Conservation (phyloP, 2,113 vertebrate genomes). For the Corythoichthys intestinalis region DNA sequence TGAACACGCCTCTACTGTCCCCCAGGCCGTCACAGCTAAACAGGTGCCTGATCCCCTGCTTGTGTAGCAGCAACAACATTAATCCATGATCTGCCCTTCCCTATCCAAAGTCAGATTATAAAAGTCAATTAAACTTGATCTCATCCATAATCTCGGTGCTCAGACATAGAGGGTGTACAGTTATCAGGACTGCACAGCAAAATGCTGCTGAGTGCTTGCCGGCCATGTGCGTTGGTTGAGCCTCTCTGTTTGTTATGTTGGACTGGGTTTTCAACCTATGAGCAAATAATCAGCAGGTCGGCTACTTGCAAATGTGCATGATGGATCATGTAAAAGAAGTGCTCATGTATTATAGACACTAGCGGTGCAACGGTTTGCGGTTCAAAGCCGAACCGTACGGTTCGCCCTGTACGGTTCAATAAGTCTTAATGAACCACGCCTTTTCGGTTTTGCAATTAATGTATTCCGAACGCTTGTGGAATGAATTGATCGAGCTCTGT, state of each 20-base stretch:
- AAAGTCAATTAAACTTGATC: slow-evolving; percentile 59
- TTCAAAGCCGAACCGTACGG: too few relatives aligned
- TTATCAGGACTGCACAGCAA: slow-evolving; percentile 38
- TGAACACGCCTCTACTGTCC: slow-evolving; percentile 51
- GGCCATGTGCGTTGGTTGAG: slow-evolving; percentile 3
- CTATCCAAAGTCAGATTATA: slow-evolving; percentile 58
- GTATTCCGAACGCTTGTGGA: too few relatives aligned
- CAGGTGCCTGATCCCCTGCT: slow-evolving; percentile 46
- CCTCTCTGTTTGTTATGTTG: background rate
- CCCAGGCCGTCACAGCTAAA: slow-evolving; percentile 35
- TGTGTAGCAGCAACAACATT: slow-evolving; percentile 60
- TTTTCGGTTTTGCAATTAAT: too few relatives aligned
- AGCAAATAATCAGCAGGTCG: slow-evolving; percentile 6
- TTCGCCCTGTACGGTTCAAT: too few relatives aligned
- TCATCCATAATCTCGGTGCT: slow-evolving; percentile 49
- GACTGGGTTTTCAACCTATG: background rate
- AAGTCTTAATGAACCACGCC: too few relatives aligned
- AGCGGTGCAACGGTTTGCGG: too few relatives aligned
- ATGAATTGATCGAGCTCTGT: too few relatives aligned
- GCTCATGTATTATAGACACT: too few relatives aligned
- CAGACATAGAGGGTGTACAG: slow-evolving; percentile 39
- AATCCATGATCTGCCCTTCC: slow-evolving; percentile 49
- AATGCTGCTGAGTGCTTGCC: slow-evolving; percentile 27
- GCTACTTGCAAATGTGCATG: background rate
- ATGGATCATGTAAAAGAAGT: too few relatives aligned